phyloP scores from a whole-genome alignment of 2,797 vertebrate genomes.

The Cottoperca gobio region DNA sequence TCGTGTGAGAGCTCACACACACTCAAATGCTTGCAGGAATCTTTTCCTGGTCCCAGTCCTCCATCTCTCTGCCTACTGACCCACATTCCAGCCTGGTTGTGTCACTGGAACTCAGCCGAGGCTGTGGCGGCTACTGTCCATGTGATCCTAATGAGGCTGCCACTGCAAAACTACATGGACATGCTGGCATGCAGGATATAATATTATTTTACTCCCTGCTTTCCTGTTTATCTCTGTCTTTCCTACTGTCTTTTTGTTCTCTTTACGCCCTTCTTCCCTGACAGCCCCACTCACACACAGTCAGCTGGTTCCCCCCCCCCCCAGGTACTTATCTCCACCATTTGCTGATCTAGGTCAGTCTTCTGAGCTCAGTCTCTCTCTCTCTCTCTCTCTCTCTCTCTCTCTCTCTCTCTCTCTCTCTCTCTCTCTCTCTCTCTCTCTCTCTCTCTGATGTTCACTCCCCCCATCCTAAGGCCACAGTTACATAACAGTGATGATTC shows the following conservation, averaged over 20 bases:
- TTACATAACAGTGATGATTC: conserved; percentile 79
- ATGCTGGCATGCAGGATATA: conserved; percentile 8
- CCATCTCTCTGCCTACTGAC: conserved; percentile 76
- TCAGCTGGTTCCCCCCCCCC: conserved; percentile 29
- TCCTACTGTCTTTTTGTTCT: not conserved
- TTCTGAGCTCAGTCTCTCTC: conserved; percentile 54
- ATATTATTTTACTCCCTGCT: conserved; percentile 9
- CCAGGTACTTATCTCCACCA: conserved; percentile 66
- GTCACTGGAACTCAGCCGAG: conserved; percentile 69
- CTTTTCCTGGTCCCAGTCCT: conserved; percentile 49
- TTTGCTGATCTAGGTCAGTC: conserved; percentile 78
- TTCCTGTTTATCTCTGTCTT: not conserved
- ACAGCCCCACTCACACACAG: conserved; percentile 19
- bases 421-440: conserved; percentile 32
- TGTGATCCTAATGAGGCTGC: conserved; percentile 62
- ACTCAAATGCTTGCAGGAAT: conserved; percentile 31
- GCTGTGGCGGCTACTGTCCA: conserved; percentile 55
- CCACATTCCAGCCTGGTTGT: conserved; percentile 80
- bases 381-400: conserved; percentile 32
- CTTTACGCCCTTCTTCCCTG: not conserved
- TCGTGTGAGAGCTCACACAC: conserved; percentile 7
- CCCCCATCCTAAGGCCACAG: conserved; percentile 59
- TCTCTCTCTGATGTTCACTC: conserved; percentile 39
- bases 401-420: conserved; percentile 39
- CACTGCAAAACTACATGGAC: conserved; percentile 19